Evolutionary conservation across 2,113 vertebrate genomes (phyloP).

Genomic region (Phalacrocorax carbo): DNA sequence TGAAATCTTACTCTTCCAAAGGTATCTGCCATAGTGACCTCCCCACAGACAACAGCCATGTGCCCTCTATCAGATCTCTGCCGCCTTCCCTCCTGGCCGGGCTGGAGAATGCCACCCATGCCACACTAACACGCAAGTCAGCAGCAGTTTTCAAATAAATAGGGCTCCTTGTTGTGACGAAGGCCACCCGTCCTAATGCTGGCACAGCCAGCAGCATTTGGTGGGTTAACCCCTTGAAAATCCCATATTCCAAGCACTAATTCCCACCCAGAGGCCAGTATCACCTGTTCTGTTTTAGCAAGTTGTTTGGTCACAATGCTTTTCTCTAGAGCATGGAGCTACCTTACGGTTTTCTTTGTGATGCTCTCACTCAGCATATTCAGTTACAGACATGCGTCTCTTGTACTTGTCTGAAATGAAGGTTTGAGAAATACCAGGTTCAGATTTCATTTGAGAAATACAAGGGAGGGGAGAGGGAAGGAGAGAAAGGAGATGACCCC

Average conservation of each 20-base stretch:
- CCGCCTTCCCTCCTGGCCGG: background rate
- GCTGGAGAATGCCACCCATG: rapidly evolving
- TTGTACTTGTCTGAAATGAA: background rate
- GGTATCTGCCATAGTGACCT: background rate
- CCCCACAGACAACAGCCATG: background rate
- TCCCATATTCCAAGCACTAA: background rate
- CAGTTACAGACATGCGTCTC: background rate
- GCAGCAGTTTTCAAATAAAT: background rate
- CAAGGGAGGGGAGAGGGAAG: background rate
- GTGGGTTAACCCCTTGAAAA: background rate
- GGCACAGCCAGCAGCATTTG: background rate
- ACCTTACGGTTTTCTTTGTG: background rate
- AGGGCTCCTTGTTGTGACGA: background rate
- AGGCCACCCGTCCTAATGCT: background rate
- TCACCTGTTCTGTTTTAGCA: rapidly evolving
- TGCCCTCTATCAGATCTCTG: background rate
- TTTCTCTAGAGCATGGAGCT: background rate
- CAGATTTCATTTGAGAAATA: background rate
- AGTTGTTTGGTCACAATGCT: background rate
- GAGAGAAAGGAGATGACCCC: background rate
- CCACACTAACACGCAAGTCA: background rate
- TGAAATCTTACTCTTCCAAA: background rate
- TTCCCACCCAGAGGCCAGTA: background rate
- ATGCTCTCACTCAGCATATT: background rate
- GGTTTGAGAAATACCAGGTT: background rate